Conservation (phyloP, 2,888 invertebrate species). For the Diaphora mendica region DNA sequence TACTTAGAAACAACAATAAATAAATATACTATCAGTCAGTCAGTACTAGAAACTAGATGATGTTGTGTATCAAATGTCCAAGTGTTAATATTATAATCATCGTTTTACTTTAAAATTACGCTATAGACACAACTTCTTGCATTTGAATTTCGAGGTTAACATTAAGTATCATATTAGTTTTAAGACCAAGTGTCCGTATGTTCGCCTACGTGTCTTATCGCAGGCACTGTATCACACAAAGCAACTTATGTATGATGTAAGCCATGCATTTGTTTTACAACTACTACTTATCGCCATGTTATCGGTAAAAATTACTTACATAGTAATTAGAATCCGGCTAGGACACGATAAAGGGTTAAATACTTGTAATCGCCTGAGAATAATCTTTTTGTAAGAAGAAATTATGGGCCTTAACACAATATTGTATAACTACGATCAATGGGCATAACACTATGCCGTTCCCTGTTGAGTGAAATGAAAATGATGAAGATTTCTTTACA, state of each 20-base stretch:
- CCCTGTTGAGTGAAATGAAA: too few species aligned
- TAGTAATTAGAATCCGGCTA: slow-evolving; percentile 37
- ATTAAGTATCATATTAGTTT: slow-evolving; percentile 9
- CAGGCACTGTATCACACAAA: slow-evolving; percentile 53
- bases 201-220: slow-evolving; percentile 63
- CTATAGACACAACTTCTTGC: not conserved
- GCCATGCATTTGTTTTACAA: slow-evolving; percentile 53
- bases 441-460: too few species aligned
- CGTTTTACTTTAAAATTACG: not conserved
- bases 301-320: slow-evolving; percentile 61
- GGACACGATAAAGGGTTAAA: slow-evolving; percentile 12
- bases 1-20: too few species aligned
- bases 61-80: too few species aligned
- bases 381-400: not conserved
- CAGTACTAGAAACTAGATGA: too few species aligned
- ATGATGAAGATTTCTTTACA: too few species aligned
- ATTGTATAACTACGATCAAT: too few species aligned
- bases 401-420: not conserved
- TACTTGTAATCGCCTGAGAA: not conserved
- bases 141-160: slow-evolving; percentile 7
- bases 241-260: slow-evolving; percentile 58
- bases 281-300: slow-evolving; percentile 47
- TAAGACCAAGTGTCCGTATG: slow-evolving; percentile 26
- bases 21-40: too few species aligned
- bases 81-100: too few species aligned